These are phyloP conservation scores for Nesospiza acunhae DNA, from an alignment of 2,113 vertebrate species.

Conservation along the genomic window DNA sequence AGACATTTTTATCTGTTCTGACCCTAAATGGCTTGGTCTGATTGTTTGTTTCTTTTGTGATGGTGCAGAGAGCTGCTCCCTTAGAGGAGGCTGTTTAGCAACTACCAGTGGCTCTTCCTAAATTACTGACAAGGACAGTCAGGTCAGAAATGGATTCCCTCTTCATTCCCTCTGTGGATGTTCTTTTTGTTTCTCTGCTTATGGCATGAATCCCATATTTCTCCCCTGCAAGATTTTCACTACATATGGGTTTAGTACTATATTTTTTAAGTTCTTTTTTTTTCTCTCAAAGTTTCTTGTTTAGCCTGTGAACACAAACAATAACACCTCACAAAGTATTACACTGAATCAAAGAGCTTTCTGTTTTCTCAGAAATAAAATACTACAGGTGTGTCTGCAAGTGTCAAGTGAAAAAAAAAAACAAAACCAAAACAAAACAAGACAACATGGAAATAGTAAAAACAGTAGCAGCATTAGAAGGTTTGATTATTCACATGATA, in stretches of 20 bases:
- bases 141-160: not conserved
- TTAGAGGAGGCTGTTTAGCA: not conserved
- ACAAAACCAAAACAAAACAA: not conserved
- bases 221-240: not conserved
- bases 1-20: not conserved
- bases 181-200: not conserved
- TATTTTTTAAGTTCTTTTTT: not conserved
- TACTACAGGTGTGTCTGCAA: slow-evolving; percentile 25
- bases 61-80: not conserved
- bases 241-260: not conserved
- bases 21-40: not conserved
- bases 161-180: not conserved
- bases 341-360: not conserved
- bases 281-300: not conserved
- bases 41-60: not conserved
- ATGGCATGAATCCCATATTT: not conserved
- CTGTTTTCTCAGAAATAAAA: slow-evolving; percentile 3
- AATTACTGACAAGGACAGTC: not conserved
- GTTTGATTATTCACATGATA: slow-evolving; percentile 61
- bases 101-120: not conserved
- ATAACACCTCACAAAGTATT: not conserved
- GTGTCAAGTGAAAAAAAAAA: not conserved
- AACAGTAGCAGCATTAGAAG: slow-evolving; percentile 9
- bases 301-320: not conserved
- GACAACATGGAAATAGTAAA: slow-evolving; percentile 6